Evolutionary conservation across 2,113 vertebrate genomes (phyloP), one percentile per base, ranked within the genome.

Genomic region (Origma solitaria): DNA sequence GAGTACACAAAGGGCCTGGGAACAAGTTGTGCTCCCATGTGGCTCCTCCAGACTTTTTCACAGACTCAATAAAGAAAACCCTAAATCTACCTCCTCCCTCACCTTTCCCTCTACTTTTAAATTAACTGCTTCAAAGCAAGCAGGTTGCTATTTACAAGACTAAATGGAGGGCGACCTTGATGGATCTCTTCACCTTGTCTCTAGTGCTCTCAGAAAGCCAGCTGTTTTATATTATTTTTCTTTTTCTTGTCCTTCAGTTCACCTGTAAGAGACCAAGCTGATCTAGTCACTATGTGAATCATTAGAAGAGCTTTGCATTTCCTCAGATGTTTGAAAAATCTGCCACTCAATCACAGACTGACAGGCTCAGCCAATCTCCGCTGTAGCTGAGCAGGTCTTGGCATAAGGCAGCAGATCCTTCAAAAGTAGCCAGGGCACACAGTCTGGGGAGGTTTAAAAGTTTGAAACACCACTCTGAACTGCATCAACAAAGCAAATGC

Each of bases 11-110:
- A 78, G 31, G 40, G 8, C 12, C 40, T 9, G 0, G 38, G 24
- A 92, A 62, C 1, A 4, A 44, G 33, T 1, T 45, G 20, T 2
- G 0, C 10, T 54, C 31, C 61, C 24, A 5, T 8, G 19, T 8
- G 0, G 4, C 68, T 76, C 40, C 38, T 76, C n/a, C 57, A 69
- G 51, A 42, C 24, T 64, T 49, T 24, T 79, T 60, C 53, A 57
- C 12, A 23, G 0, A 8, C 37, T 35, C 58, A 37, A 1, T 27
- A 44, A 80, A 31, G 23, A 62, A 69, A 45, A 66, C 35, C 9
- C 23, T 44, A 35, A 80, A 44, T 5, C 22, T 10, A 28, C 5
- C 37, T 70, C 18, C 51, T 78, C n/a, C 31, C 13, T 70, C 24
- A 62, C 15, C 30, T 68, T 62, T 61, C 50, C 23, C 18, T 42